Conservation (phyloP, 2,797 vertebrate species). For the Myripristis jacobus region DNA sequence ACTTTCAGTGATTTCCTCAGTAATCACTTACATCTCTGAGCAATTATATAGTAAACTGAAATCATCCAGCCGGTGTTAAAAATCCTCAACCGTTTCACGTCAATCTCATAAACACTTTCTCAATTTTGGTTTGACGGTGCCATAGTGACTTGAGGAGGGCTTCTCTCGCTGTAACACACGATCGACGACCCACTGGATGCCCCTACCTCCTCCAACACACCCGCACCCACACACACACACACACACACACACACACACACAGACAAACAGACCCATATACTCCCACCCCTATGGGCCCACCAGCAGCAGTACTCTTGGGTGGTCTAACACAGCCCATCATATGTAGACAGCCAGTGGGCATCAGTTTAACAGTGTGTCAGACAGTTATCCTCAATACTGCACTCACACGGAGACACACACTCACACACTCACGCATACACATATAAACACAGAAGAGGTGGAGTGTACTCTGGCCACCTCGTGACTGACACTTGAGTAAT, state of each 20-base stretch:
- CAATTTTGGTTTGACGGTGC: slow-evolving; percentile 60
- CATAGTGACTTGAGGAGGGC: slow-evolving; percentile 47
- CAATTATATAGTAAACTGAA: too few relatives aligned
- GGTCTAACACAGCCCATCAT: slow-evolving; percentile 78
- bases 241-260: background rate
- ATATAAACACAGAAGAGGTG: slow-evolving; percentile 47
- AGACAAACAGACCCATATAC: slow-evolving; percentile 60
- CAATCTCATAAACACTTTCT: slow-evolving; percentile 56
- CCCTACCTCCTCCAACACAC: background rate
- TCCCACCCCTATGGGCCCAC: slow-evolving; percentile 73
- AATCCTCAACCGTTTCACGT: slow-evolving; percentile 25
- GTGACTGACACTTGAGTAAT: slow-evolving; percentile 72
- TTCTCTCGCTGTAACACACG: slow-evolving; percentile 42
- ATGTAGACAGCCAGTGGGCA: slow-evolving; percentile 78
- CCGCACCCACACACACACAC: slow-evolving; percentile 11
- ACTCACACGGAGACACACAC: slow-evolving; percentile 42
- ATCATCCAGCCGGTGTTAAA: slow-evolving; percentile 6
- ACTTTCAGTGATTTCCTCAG: too few relatives aligned
- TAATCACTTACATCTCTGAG: too few relatives aligned
- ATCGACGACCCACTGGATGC: slow-evolving; percentile 5
- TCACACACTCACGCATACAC: slow-evolving; percentile 12
- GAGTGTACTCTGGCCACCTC: slow-evolving; percentile 54
- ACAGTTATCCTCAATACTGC: slow-evolving; percentile 72
- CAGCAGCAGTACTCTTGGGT: slow-evolving; percentile 80
- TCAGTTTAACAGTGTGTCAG: slow-evolving; percentile 74